phyloP scores from a whole-genome alignment of 2,113 vertebrate species.

The Oncorhynchus nerka region DNA sequence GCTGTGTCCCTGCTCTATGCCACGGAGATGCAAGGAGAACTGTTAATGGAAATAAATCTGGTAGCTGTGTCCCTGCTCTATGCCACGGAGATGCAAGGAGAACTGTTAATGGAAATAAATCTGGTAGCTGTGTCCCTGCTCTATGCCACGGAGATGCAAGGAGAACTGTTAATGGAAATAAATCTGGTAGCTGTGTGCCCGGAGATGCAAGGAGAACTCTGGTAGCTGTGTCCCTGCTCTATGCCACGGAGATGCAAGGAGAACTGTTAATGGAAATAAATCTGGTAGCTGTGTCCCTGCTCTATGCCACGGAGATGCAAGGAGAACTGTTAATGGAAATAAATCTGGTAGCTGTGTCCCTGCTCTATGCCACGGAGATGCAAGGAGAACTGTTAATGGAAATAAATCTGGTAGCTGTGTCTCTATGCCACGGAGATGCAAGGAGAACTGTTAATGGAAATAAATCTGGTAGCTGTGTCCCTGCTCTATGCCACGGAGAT shows the following conservation, averaged over 20 bases:
- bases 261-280: slow-evolving; percentile 28
- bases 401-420: slow-evolving; percentile 7
- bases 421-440: too few relatives aligned
- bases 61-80: slow-evolving; percentile 6
- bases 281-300: slow-evolving; percentile 11
- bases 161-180: slow-evolving; percentile 33
- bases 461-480: slow-evolving; percentile 10
- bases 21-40: slow-evolving; percentile 10
- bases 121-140: slow-evolving; percentile 12
- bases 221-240: slow-evolving; percentile 9
- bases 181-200: slow-evolving; percentile 2
- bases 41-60: slow-evolving; percentile 21
- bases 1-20: slow-evolving; percentile 2
- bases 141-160: too few relatives aligned
- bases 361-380: neutral
- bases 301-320: too few relatives aligned
- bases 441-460: slow-evolving; percentile 32
- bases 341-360: slow-evolving; percentile 7
- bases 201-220: slow-evolving; percentile 15
- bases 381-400: slow-evolving; percentile 31
- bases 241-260: neutral
- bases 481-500: neutral
- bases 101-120: slow-evolving; percentile 23
- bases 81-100: neutral
- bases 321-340: slow-evolving; percentile 33